phyloP scores from a whole-genome alignment of 1,140 invertebrate species.

The Apis mellifera region Amel_HAv3.1 CM009938.2:3378001-3378500 shows the following conservation, averaged over 20 bases:
- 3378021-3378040: slow-evolving; percentile 39
- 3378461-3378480: not conserved
- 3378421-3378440: not conserved
- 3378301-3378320: slow-evolving; percentile 58
- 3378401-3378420: not conserved
- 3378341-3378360: not conserved
- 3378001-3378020: slow-evolving; percentile 27
- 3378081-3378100: slow-evolving; percentile 67
- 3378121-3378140: slow-evolving; percentile 57
- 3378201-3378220: not conserved
- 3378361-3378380: not conserved
- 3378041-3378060: slow-evolving; percentile 77
- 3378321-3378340: slow-evolving; percentile 55
- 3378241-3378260: slow-evolving; percentile 54
- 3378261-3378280: slow-evolving; percentile 61
- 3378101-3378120: slow-evolving; percentile 27
- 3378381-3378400: not conserved
- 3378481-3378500: too few relatives aligned
- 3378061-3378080: slow-evolving; percentile 69
- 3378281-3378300: slow-evolving; percentile 52
- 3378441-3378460: not conserved
- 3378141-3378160: slow-evolving; percentile 49
- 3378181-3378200: not conserved
- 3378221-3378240: slow-evolving; percentile 14
- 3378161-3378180: slow-evolving; percentile 5